Conservation (phyloP, 2,113 vertebrate species). For the Theristicus caerulescens region DNA sequence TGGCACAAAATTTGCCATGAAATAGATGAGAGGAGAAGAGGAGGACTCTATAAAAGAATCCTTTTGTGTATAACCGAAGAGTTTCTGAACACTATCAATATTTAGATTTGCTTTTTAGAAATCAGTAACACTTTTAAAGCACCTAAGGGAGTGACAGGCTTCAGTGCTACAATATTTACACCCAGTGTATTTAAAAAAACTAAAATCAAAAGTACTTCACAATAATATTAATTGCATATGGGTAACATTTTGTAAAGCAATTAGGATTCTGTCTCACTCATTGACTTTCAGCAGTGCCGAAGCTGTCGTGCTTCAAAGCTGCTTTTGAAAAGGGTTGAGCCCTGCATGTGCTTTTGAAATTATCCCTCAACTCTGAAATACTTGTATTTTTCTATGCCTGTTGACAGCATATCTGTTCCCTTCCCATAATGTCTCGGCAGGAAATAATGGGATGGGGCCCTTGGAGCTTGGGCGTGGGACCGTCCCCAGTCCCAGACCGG, state of each 20-base stretch:
- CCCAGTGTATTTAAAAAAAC: not conserved
- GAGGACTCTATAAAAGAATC: not conserved
- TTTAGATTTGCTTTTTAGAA: constrained; percentile 12
- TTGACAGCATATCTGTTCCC: not conserved
- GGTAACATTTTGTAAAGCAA: not conserved
- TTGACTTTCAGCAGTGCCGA: not conserved
- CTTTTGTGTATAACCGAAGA: not conserved
- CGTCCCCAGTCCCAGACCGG: not conserved
- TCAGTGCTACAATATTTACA: not conserved
- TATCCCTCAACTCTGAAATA: not conserved
- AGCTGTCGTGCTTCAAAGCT: not conserved
- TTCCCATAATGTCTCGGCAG: not conserved
- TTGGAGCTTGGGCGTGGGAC: not conserved
- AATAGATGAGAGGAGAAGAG: not conserved
- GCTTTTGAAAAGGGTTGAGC: not conserved
- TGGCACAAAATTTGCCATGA: not conserved
- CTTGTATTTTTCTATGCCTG: not conserved
- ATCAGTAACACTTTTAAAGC: not conserved
- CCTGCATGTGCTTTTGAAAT: not conserved
- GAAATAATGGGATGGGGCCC: not conserved
- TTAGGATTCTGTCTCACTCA: not conserved
- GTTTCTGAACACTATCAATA: not conserved
- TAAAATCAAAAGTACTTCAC: not conserved
- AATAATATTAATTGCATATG: not conserved
- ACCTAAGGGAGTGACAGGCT: not conserved